phyloP scores from a whole-genome alignment of 2,888 invertebrate genomes.

The Dryococelus australis region DNA sequence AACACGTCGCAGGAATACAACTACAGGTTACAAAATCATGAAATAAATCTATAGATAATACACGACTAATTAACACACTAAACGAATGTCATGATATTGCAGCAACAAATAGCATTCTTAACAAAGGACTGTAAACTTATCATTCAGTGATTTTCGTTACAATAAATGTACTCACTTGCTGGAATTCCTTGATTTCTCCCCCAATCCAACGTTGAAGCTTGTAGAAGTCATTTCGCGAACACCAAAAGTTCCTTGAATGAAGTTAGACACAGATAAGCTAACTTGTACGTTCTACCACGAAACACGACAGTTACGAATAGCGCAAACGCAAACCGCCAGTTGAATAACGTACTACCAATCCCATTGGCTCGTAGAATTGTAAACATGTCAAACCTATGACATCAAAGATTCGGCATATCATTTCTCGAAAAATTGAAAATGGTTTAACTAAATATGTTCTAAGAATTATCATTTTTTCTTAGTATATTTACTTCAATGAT shows the following conservation, averaged over 20 bases:
- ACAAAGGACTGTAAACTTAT: neutral
- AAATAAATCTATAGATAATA: too few species aligned
- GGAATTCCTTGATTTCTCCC: conserved; percentile 67
- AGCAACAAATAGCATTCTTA: neutral
- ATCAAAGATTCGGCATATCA: too few species aligned
- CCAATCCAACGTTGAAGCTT: conserved; percentile 66
- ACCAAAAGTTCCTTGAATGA: neutral
- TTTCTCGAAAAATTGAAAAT: neutral
- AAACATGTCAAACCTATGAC: neutral
- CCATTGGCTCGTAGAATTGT: neutral
- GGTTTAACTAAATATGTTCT: neutral
- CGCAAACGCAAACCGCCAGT: conserved; percentile 16
- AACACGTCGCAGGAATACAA: too few species aligned
- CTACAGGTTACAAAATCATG: too few species aligned
- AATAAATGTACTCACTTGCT: conserved; percentile 65
- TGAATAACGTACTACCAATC: neutral
- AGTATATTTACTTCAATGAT: too few species aligned
- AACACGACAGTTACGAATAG: neutral
- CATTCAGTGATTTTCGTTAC: neutral
- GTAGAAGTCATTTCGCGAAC: conserved; percentile 68
- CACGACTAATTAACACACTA: too few species aligned
- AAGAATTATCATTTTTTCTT: too few species aligned
- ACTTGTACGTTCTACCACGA: neutral
- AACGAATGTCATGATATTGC: neutral
- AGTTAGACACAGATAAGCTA: conserved; percentile 20